Base-by-base conservation (phyloP, 2,797 vertebrate species). In the Microtus obscurus region DNA sequence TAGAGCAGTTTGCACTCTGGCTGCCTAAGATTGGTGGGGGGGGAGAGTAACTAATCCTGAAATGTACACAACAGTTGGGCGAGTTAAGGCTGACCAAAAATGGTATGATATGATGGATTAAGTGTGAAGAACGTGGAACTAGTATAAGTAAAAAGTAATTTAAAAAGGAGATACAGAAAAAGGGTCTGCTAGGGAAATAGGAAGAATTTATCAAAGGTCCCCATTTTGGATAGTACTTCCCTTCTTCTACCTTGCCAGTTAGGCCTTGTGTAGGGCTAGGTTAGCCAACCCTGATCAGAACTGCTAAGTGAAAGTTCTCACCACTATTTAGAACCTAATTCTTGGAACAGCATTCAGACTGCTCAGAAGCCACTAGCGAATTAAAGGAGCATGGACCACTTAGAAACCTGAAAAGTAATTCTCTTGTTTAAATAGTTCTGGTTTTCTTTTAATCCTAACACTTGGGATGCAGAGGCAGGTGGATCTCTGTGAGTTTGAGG, bases 1-100 rank as follows among this genome's bases (percentile, higher is more conserved):
- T 95, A 74, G 56, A 71, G 29, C 16, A 34, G 51, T 40, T 96
- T 80, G 8, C 48, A 25, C 85, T 93, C 85, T 61, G n/a, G 17
- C 43, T 89, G 40, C 78, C 61, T 90, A 85, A 25, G 63, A 21
- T 31, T 76, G 14, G 23, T 65, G n/a, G 25, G 37, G 85, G 83
- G 67, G 78, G 65, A 79, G 45, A 31, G 51, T 29, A 5, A 5
- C 10, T 76, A 59, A 63, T 63, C 77, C 92, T 82, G 29, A 96
- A 93, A 53, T 86, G 19, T 86, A 10, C 21, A 19, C 31, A 56
- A 31, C 65, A 40, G 89, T 87, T 83, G 59, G 25, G 74, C 59
- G 85, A 65, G 16, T 89, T 63, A 34, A 90, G 80, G 71, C 23
- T 61, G 29, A 25, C 89, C 12, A 81, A 9, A 82, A n/a, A 59